A percentile compares a stretch with the other conserved stretches of the same genome.
These are phyloP conservation scores for Festucalex cinctus DNA, from an alignment of 2,113 vertebrate genomes.

Conservation along the genomic window DNA sequence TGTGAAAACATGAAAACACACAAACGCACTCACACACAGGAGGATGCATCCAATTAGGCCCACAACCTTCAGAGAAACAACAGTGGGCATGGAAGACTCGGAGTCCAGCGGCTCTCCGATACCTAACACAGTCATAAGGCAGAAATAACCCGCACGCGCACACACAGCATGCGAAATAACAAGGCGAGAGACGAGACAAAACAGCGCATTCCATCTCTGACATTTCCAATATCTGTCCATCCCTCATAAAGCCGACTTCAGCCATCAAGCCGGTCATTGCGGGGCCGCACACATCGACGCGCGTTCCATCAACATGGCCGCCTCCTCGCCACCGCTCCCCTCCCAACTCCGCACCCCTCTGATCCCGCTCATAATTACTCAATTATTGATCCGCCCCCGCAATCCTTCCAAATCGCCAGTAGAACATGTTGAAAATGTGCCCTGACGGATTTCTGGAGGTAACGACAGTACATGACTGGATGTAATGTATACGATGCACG, in stretches of 20 bases:
- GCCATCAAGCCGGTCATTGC: slow-evolving; percentile 57
- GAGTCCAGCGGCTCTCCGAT: slow-evolving; percentile 63
- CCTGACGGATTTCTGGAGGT: background rate
- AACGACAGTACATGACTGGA: background rate
- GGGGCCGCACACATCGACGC: slow-evolving; percentile 48
- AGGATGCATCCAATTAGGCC: slow-evolving; percentile 61
- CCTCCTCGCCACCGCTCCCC: background rate
- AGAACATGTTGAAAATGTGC: background rate
- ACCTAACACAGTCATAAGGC: slow-evolving; percentile 67
- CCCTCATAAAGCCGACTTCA: slow-evolving; percentile 62
- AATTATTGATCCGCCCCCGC: slow-evolving; percentile 30
- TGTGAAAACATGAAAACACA: background rate
- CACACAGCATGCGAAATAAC: slow-evolving; percentile 65
- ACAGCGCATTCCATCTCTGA: slow-evolving; percentile 66
- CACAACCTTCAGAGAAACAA: slow-evolving; percentile 68
- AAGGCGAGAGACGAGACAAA: slow-evolving; percentile 66
- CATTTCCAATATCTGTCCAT: slow-evolving; percentile 72
- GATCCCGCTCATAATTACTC: slow-evolving; percentile 34
- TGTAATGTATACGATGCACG: background rate
- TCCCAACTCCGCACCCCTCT: slow-evolving; percentile 7
- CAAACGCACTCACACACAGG: slow-evolving; percentile 28
- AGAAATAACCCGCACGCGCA: slow-evolving; percentile 59
- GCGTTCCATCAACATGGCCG: slow-evolving; percentile 36
- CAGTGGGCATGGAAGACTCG: slow-evolving; percentile 60
- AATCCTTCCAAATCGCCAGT: slow-evolving; percentile 9